Percentiles rank a stretch among this genome's conserved stretches.
These are phyloP conservation scores for Balaenoptera acutorostrata DNA, from an alignment of 2,113 vertebrate species.

Conservation along the genomic window DNA sequence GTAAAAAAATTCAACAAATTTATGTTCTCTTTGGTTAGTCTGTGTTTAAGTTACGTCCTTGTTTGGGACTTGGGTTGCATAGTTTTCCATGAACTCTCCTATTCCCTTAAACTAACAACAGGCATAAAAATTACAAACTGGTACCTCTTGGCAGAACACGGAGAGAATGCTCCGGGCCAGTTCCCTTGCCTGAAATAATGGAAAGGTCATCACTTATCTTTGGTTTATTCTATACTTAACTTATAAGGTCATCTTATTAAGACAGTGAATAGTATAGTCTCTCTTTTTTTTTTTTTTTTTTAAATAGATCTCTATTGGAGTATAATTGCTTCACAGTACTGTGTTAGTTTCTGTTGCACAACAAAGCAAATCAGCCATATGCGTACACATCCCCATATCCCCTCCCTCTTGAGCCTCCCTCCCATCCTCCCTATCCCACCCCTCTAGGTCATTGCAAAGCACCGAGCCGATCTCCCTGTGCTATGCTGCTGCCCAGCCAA, in stretches of 20 bases:
- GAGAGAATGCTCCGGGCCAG: background rate
- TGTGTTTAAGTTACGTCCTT: background rate
- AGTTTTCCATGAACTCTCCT: background rate
- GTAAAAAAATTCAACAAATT: background rate
- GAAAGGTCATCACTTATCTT: background rate
- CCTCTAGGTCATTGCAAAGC: no score
- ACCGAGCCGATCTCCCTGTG: no score
- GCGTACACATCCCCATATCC: no score
- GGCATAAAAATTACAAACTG: background rate
- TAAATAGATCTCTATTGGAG: no score
- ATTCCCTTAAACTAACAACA: background rate
- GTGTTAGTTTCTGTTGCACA: no score
- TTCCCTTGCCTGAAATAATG: background rate
- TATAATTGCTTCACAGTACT: no score
- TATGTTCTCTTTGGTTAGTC: background rate
- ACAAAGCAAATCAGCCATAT: no score
- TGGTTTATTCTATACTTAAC: background rate
- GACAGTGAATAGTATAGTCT: background rate
- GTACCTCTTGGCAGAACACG: background rate
- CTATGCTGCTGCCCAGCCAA: no score
- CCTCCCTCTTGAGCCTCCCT: no score
- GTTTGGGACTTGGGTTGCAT: background rate
- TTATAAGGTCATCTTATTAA: background rate
- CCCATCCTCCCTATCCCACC: no score
- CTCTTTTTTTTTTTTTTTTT: no score